Percentiles rank a stretch among this genome's conserved stretches.
phyloP scores from a whole-genome alignment of 1,140 invertebrate species.

The Tetragonula clypearis region DNA sequence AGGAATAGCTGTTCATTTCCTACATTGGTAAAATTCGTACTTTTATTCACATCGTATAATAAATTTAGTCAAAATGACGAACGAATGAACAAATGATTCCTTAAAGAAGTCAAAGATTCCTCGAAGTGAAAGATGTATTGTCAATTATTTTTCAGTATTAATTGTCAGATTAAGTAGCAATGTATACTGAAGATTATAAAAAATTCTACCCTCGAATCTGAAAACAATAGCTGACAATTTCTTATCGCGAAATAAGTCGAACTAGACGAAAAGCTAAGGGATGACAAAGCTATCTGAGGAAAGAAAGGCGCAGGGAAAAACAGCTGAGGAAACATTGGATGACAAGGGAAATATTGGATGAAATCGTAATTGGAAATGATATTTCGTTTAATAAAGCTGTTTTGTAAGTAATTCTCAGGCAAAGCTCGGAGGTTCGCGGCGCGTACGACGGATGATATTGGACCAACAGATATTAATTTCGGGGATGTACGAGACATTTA shows the following conservation, averaged over 20 bases:
- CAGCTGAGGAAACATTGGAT: too few relatives aligned
- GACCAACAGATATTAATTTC: conserved; percentile 81
- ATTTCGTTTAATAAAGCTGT: conserved; percentile 68
- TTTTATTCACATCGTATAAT: too few relatives aligned
- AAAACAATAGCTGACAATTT: neutral
- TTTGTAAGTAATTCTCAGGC: conserved; percentile 64
- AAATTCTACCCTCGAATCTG: too few relatives aligned
- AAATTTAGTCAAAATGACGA: too few relatives aligned
- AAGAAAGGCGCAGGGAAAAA: neutral
- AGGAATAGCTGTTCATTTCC: too few relatives aligned
- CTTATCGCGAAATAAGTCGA: conserved; percentile 4
- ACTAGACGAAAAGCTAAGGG: neutral
- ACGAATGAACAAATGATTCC: too few relatives aligned
- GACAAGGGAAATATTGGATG: neutral
- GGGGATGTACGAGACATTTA: conserved; percentile 78
- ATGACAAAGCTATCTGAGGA: neutral
- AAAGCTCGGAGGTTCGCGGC: conserved; percentile 16
- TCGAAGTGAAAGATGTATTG: too few relatives aligned
- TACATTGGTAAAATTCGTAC: too few relatives aligned
- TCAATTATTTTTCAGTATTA: too few relatives aligned
- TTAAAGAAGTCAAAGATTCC: too few relatives aligned
- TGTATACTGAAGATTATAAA: too few relatives aligned
- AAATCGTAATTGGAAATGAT: conserved; percentile 49
- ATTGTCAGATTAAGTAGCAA: too few relatives aligned
- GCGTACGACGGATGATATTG: conserved; percentile 77